phyloP scores from a whole-genome alignment of 2,888 invertebrate genomes.

The Stramonita haemastoma region DNA sequence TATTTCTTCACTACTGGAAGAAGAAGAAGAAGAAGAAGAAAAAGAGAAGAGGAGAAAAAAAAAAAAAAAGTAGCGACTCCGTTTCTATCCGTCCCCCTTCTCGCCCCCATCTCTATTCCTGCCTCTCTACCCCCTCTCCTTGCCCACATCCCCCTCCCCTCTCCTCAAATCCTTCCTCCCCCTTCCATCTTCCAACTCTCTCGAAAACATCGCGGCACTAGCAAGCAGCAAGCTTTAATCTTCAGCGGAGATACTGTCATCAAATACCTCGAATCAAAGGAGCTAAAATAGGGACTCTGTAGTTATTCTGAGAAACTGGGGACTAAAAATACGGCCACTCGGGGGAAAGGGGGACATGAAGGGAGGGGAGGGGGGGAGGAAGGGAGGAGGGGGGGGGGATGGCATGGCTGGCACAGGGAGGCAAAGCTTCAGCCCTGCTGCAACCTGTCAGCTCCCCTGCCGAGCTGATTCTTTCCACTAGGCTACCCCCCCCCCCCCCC shows the following conservation, averaged over 20 bases:
- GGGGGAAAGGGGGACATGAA: neutral
- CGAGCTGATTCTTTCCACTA: neutral
- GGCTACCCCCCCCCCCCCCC: neutral
- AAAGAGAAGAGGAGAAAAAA: too few relatives aligned
- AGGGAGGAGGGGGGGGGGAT: neutral
- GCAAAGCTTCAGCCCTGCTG: neutral
- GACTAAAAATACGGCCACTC: slow-evolving; percentile 27
- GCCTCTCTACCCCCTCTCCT: neutral
- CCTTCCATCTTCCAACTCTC: neutral
- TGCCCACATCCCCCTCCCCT: neutral
- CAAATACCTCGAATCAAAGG: slow-evolving; percentile 37
- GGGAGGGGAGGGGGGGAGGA: neutral
- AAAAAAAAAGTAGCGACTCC: neutral
- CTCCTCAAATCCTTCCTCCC: neutral
- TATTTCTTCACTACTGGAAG: slow-evolving; percentile 2
- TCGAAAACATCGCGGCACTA: slow-evolving; percentile 11
- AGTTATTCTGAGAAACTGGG: slow-evolving; percentile 18
- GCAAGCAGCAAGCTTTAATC: slow-evolving; percentile 17
- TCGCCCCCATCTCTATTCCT: neutral
- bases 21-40: neutral
- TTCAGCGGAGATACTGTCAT: slow-evolving; percentile 36
- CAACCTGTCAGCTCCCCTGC: slow-evolving; percentile 26
- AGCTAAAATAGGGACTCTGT: slow-evolving; percentile 19
- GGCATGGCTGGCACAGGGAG: neutral
- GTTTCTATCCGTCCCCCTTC: neutral